A percentile compares a stretch with the other conserved stretches of the same genome.
Evolutionary conservation across 2,888 invertebrate species (phyloP).

Genomic region (Pyrrhia umbra): DNA sequence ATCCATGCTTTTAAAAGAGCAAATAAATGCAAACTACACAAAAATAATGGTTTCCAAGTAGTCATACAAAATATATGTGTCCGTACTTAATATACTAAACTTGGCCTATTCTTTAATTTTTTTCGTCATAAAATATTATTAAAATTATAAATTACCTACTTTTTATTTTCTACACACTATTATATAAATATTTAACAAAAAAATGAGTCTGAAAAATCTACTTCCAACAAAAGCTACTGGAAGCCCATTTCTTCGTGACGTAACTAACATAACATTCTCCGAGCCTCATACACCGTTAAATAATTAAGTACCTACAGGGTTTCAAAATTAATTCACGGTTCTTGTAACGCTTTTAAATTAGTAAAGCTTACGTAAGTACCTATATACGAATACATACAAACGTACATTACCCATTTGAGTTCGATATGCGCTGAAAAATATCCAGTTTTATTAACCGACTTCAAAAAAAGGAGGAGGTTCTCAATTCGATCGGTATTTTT

Average conservation of each 20-base stretch:
- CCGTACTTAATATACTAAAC: no score
- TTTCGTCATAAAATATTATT: no score
- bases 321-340: constrained; percentile 27
- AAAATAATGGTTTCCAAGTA: no score
- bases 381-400: constrained; percentile 32
- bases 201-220: not conserved
- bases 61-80: no score
- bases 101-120: no score
- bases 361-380: constrained; percentile 19
- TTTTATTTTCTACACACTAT: no score
- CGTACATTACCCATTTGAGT: not conserved
- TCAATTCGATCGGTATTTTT: no score
- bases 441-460: constrained; percentile 13
- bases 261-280: constrained; percentile 9
- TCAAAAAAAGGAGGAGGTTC: constrained; percentile 19
- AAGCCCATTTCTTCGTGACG: not conserved
- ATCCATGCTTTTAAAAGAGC: no score
- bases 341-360: constrained; percentile 37
- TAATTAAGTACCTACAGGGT: constrained; percentile 31
- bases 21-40: no score
- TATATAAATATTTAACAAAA: not conserved
- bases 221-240: not conserved
- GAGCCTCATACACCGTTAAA: not conserved
- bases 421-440: constrained; percentile 9
- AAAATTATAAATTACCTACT: no score